Evolutionary conservation across 1,140 invertebrate species (phyloP), one percentile per base, ranked within the genome.

Genomic region (Chelonus insularis): DNA sequence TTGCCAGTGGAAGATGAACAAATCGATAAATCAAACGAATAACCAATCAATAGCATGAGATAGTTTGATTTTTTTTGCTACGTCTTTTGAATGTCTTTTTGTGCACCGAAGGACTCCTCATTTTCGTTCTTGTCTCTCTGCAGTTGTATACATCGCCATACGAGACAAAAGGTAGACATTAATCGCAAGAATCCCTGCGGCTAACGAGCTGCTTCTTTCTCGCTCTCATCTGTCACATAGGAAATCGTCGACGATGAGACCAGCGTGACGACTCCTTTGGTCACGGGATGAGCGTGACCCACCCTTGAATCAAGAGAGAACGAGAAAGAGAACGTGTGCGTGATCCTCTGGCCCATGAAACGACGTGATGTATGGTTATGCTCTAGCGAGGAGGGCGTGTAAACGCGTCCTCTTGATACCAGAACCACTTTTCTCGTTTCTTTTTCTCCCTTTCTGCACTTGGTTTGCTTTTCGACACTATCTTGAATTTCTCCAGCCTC

Each of bases 121-220:
- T 23, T 48, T 52, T 52, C 32, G 18, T 8, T 43, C 12, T 14
- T 16, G 6, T 43, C 41, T 18, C 16, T 21, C 12, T 9, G 8
- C 16, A 12, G 41, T 43, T 16, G 14, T 43, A 16, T 16, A 1
- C 1, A 16, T 0, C 41, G 8, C 23, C 4, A 12, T 29, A 39
- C 51, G 29, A 61, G 59, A 61, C 59, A 61, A 60, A 60, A 60
- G 58, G 14, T 41, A 8, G 25, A 29, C 48, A 32, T 45, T 18
- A 54, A 60, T 60, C 50, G 20, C 9, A 52, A 12, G 48, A 39
- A 25, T 50, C 57, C 57, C 57, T 6, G 47, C 5, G 57, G 43
- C 47, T 50, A 59, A 59, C 57, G 57, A 59, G 57, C 23, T 25
- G 25, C 8, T 32, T 48, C 41, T 43, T 14, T 25, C 20, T 48